A percentile compares a stretch with the other conserved stretches of the same genome.
Evolutionary conservation across 2,797 vertebrate species (phyloP).

Genomic region (Acanthopagrus latus): DNA sequence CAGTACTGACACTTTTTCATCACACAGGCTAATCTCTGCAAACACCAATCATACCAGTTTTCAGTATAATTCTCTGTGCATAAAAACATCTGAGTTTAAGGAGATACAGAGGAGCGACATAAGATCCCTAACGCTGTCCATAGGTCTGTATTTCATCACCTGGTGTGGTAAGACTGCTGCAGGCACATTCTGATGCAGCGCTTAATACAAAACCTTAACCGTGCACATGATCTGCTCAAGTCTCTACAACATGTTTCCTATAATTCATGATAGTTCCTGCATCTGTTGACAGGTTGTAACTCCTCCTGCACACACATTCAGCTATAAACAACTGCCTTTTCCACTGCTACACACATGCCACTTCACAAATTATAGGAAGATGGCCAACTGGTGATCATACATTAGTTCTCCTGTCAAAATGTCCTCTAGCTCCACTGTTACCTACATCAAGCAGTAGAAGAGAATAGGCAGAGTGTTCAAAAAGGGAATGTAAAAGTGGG

Average conservation of each 20-base stretch:
- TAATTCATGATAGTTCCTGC: constrained; percentile 28
- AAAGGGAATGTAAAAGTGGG: background rate
- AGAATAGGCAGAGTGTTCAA: background rate
- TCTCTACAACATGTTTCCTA: constrained; percentile 31
- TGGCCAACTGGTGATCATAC: background rate
- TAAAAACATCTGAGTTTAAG: constrained; percentile 21
- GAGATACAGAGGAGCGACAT: constrained; percentile 15
- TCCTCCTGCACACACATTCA: constrained; percentile 25
- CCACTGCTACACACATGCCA: background rate
- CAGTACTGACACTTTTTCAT: background rate
- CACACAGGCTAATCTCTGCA: background rate
- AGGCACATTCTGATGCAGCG: constrained; percentile 32
- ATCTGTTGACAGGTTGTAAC: constrained; percentile 49
- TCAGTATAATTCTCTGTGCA: background rate
- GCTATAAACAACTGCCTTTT: constrained; percentile 26
- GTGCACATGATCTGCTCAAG: constrained; percentile 23
- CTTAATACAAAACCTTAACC: constrained; percentile 12
- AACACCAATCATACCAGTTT: constrained; percentile 26
- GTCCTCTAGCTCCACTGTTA: constrained; percentile 3
- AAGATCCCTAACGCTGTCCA: background rate
- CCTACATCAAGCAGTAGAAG: background rate
- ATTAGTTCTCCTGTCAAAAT: background rate
- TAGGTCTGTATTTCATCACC: constrained; percentile 11
- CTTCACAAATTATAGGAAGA: background rate
- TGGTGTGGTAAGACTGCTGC: constrained; percentile 36